These are phyloP conservation scores for Emydoidea blandingii DNA, from an alignment of 2,797 vertebrate genomes.

Conservation along the genomic window DNA sequence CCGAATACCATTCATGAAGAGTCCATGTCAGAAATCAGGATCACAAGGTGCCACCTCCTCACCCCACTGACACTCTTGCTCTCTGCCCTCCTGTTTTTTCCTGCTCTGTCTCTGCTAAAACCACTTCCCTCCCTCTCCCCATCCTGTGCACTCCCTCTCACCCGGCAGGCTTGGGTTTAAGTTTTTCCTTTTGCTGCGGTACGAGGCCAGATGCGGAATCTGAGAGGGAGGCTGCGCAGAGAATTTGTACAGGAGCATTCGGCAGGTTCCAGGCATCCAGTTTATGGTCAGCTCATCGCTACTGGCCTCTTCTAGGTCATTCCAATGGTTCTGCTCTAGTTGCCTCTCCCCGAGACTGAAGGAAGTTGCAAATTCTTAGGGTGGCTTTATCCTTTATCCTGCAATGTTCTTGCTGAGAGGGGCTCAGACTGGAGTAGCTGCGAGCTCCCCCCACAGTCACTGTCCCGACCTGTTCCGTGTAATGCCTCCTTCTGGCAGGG, in stretches of 20 bases:
- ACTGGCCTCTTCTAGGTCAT: fast-evolving
- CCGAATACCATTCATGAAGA: conserved; percentile 22
- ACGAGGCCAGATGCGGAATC: conserved; percentile 8
- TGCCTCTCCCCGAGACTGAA: neutral
- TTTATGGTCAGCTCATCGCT: neutral
- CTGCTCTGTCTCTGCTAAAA: conserved; percentile 50
- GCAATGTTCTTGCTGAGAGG: neutral
- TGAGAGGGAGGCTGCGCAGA: neutral
- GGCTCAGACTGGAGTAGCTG: neutral
- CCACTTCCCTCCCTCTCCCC: conserved; percentile 3
- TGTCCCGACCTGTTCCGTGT: neutral
- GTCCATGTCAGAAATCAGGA: conserved; percentile 29
- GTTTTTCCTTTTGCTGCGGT: conserved; percentile 67
- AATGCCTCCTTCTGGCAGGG: neutral
- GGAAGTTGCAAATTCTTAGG: neutral
- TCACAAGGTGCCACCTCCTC: conserved; percentile 48
- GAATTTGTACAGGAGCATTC: neutral
- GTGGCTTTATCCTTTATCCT: neutral
- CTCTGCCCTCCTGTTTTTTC: neutral
- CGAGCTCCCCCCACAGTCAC: neutral
- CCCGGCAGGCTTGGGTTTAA: neutral
- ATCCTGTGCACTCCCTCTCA: conserved; percentile 53
- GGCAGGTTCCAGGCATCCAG: neutral
- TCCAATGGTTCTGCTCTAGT: neutral
- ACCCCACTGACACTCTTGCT: neutral